phyloP scores from a whole-genome alignment of 2,888 invertebrate species.

The Sympetrum striolatum region DNA sequence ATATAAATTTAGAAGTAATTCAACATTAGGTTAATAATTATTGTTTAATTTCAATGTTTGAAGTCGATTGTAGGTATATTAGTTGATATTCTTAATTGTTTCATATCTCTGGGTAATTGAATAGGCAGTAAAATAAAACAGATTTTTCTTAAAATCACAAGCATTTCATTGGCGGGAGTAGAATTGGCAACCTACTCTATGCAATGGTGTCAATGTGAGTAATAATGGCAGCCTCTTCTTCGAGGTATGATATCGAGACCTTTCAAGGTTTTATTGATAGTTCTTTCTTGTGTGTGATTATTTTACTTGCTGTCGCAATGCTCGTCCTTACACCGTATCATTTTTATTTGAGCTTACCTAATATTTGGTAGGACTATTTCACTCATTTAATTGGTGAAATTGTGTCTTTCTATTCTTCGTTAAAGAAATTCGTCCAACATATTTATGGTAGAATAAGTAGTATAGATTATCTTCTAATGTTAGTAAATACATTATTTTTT shows the following conservation, averaged over 20 bases:
- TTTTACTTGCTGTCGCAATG: no score
- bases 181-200: not conserved
- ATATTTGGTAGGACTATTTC: no score
- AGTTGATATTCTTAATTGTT: not conserved
- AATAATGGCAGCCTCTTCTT: constrained; percentile 27
- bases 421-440: not conserved
- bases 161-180: constrained; percentile 24
- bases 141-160: not conserved
- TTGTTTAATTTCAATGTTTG: not conserved
- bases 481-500: not conserved
- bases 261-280: no score
- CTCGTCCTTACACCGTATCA: no score
- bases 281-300: no score
- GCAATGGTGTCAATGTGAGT: constrained; percentile 33
- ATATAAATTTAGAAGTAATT: not conserved
- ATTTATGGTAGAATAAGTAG: not conserved
- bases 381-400: no score
- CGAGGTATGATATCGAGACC: not conserved
- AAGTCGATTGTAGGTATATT: not conserved
- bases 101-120: not conserved
- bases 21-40: not conserved
- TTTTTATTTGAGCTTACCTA: no score
- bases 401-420: no score
- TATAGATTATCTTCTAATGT: not conserved
- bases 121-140: not conserved